A percentile compares a stretch with the other conserved stretches of the same genome.
phyloP scores from a whole-genome alignment of 2,113 vertebrate species.

The Progne subis region DNA sequence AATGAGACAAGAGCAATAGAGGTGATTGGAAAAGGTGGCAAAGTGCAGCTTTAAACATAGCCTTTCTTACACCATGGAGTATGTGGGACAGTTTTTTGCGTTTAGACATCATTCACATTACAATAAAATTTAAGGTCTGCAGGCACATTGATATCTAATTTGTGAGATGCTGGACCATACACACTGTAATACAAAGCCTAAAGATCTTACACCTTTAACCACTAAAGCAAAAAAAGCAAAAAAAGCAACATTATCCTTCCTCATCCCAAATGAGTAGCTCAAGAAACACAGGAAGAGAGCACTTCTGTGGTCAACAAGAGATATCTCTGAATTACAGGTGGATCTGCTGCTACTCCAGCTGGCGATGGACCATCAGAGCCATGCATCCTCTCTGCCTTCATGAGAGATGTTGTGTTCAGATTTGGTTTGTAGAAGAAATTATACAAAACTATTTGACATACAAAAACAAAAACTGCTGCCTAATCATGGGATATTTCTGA shows the following conservation, averaged over 20 bases:
- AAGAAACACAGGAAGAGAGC: background rate
- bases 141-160: background rate
- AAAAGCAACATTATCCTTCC: background rate
- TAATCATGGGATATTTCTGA: background rate
- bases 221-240: background rate
- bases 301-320: background rate
- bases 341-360: background rate
- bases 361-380: background rate
- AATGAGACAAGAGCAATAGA: background rate
- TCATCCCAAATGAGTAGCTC: background rate
- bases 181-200: background rate
- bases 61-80: background rate
- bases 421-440: background rate
- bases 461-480: background rate
- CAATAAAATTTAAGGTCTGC: background rate
- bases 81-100: background rate
- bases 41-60: background rate
- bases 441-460: accelerated
- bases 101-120: background rate
- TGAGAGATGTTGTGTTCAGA: background rate
- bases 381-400: background rate
- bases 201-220: background rate
- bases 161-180: background rate
- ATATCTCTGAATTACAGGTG: background rate
- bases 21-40: background rate